A percentile compares a stretch with the other conserved stretches of the same genome.
phyloP scores from a whole-genome alignment of 1,140 invertebrate species.

The Magallana angulata region DNA sequence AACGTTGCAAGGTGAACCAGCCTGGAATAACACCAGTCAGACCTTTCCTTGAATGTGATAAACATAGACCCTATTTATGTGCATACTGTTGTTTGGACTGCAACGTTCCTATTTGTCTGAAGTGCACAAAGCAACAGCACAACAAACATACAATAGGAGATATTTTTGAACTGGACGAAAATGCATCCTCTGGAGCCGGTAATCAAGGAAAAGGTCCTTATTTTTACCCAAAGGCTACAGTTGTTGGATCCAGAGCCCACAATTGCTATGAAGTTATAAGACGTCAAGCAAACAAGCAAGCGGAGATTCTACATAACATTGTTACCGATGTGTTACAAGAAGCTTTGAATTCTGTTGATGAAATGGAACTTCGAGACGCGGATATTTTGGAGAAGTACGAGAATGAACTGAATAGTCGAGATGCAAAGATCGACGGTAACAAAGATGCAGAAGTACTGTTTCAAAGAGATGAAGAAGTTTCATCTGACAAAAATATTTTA shows the following conservation, averaged over 20 bases:
- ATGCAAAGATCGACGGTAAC: not conserved
- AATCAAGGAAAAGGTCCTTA: not conserved
- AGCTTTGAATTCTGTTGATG: not conserved
- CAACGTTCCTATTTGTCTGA: not conserved
- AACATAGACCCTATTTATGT: constrained; percentile 16
- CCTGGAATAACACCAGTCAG: not conserved
- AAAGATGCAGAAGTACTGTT: not conserved
- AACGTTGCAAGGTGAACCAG: not conserved
- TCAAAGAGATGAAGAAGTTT: not conserved
- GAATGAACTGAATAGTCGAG: not conserved
- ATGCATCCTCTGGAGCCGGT: not conserved
- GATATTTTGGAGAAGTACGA: not conserved
- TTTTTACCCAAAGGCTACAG: not conserved
- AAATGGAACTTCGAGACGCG: not conserved
- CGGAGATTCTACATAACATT: not conserved
- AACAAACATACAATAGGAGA: constrained; percentile 3
- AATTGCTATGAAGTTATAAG: not conserved
- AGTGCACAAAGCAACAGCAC: constrained; percentile 12
- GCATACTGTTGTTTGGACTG: constrained; percentile 2
- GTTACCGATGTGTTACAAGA: not conserved
- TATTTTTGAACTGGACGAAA: not conserved
- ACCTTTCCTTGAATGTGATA: not conserved
- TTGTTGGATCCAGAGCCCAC: not conserved
- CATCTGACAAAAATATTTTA: not conserved
- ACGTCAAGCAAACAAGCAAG: not conserved